Percentiles rank a stretch among this genome's conserved stretches.
Evolutionary conservation across 2,113 vertebrate species (phyloP).

Genomic region (Planiliza haematocheilus): DNA sequence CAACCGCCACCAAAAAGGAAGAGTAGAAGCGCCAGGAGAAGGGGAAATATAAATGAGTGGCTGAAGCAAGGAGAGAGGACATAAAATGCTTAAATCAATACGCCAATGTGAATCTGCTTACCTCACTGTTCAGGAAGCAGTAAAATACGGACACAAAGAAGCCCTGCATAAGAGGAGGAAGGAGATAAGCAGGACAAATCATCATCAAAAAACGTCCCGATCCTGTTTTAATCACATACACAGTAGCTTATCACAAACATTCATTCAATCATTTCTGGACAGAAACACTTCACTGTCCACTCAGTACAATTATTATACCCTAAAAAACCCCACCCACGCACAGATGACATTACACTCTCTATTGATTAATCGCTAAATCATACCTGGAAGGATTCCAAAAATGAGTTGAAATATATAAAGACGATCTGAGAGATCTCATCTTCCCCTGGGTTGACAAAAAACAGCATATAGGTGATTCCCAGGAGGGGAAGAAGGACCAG

Average conservation of each 20-base stretch:
- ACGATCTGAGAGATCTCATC: slow-evolving; percentile 94
- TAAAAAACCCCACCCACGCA: not conserved
- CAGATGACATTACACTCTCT: not conserved
- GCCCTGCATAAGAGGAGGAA: slow-evolving; percentile 81
- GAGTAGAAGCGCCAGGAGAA: not conserved
- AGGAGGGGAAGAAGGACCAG: slow-evolving; percentile 96
- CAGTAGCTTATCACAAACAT: slow-evolving; percentile 37
- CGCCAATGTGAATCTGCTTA: slow-evolving; percentile 75
- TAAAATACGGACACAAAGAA: slow-evolving; percentile 95
- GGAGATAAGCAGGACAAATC: slow-evolving; percentile 31
- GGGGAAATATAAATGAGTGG: slow-evolving; percentile 19
- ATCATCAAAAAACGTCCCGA: slow-evolving; percentile 19
- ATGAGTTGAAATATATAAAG: slow-evolving; percentile 99
- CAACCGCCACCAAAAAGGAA: slow-evolving; percentile 26
- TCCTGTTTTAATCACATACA: slow-evolving; percentile 41
- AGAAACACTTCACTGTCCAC: not conserved
- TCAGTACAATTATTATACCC: slow-evolving; percentile 24
- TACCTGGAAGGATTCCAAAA: slow-evolving; percentile 98
- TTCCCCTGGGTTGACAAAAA: slow-evolving; percentile 97
- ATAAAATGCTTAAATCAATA: slow-evolving; percentile 46
- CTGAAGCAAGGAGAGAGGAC: slow-evolving; percentile 1
- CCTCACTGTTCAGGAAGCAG: slow-evolving; percentile 95
- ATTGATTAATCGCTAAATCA: not conserved
- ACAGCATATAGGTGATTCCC: slow-evolving; percentile 98
- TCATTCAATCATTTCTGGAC: slow-evolving; percentile 29